Percentiles rank a stretch among this genome's conserved stretches.
phyloP scores from a whole-genome alignment of 2,113 vertebrate genomes.

The Apteryx mantelli region DNA sequence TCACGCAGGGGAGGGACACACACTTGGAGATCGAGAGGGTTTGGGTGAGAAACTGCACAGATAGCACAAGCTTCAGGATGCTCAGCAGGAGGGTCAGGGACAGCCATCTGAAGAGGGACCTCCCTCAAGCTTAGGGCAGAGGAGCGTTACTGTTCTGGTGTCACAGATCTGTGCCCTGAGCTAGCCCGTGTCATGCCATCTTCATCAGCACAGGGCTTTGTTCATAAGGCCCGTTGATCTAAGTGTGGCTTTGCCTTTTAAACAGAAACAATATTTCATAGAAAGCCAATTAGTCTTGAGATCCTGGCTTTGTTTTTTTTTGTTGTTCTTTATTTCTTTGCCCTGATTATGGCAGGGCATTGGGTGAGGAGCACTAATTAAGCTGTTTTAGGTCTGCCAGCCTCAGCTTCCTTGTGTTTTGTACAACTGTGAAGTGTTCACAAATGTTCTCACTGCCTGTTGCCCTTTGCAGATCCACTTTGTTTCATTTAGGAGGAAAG shows the following conservation, averaged over 20 bases:
- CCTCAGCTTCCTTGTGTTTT: not conserved
- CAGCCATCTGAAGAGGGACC: not conserved
- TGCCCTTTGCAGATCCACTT: not conserved
- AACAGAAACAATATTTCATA: not conserved
- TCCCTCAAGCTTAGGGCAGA: not conserved
- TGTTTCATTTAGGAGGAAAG: not conserved
- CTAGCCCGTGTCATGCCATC: not conserved
- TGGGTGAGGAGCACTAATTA: not conserved
- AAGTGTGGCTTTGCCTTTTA: not conserved
- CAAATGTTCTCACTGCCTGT: not conserved
- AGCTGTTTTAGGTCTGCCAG: not conserved
- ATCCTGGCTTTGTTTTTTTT: not conserved
- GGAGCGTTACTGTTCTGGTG: not conserved
- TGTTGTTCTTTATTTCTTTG: not conserved
- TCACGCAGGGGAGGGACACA: not conserved
- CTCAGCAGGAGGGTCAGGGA: not conserved
- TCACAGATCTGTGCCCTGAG: not conserved
- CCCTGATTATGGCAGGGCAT: not conserved
- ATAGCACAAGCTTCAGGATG: not conserved
- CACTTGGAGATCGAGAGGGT: not conserved
- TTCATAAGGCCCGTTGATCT: not conserved
- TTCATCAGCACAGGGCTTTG: not conserved
- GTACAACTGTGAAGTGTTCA: not conserved
- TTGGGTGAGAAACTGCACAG: accelerated
- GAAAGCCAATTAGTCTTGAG: not conserved